Conservation (phyloP, 1,140 invertebrate genomes). For the Aricia agestis region DNA sequence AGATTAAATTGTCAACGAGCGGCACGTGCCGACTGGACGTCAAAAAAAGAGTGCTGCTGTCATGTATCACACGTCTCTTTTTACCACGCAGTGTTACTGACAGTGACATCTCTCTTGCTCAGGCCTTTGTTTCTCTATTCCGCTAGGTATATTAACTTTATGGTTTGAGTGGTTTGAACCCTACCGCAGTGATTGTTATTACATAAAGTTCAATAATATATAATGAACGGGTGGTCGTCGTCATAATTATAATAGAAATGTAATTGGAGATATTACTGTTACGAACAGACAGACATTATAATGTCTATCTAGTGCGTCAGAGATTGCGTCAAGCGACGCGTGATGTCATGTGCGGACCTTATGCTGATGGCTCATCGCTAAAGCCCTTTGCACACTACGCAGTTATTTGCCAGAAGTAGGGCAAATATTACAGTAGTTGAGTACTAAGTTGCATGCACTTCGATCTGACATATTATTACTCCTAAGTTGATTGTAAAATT, state of each 20-base stretch:
- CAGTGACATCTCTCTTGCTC: too few species aligned
- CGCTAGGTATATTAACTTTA: too few species aligned
- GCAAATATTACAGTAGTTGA: not conserved
- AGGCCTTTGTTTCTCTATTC: too few species aligned
- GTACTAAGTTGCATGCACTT: not conserved
- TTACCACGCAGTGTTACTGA: too few species aligned
- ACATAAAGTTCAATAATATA: not conserved
- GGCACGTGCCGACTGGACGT: too few species aligned
- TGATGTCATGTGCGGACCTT: conserved; percentile 23
- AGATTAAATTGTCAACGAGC: too few species aligned
- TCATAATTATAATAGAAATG: conserved; percentile 5
- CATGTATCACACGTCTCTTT: too few species aligned
- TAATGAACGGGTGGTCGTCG: not conserved
- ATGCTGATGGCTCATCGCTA: not conserved
- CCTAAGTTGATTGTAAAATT: too few species aligned
- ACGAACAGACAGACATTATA: too few species aligned
- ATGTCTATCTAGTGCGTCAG: conserved; percentile 13
- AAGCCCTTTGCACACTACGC: not conserved
- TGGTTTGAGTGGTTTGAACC: too few species aligned
- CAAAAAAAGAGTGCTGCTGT: too few species aligned
- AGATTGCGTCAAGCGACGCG: conserved; percentile 22
- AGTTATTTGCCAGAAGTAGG: not conserved
- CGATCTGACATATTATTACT: too few species aligned
- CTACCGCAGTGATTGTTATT: not conserved
- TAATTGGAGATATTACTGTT: conserved; percentile 1